Evolutionary conservation across 2,888 invertebrate species (phyloP), one percentile per base, ranked within the genome.

Genomic region (Pollenia angustigena): DNA sequence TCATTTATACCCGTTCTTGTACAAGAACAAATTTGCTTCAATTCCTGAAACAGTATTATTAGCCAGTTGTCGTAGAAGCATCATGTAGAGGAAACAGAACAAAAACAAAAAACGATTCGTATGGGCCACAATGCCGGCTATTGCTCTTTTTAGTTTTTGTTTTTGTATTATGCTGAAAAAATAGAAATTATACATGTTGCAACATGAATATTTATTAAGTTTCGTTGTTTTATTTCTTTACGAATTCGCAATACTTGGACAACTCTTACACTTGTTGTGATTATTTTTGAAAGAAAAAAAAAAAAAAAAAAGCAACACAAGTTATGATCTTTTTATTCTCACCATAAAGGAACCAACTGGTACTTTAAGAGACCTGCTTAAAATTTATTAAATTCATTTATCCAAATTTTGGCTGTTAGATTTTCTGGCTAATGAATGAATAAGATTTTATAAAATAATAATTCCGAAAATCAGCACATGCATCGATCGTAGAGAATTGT

Each of bases 111-210:
- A 6, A 6, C 71, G 54, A 62, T 80, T 69, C 42, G 58, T 68
- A 71, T 52, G 66, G 60, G 72, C 78, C 68, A 54, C 66, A 46
- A 69, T 79, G 79, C 75, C 82, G 80, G 86, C 82, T 86, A 80
- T 83, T 82, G 80, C 79, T 71, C 80, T 75, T 76, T 80, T 58
- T 48, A 12, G 46, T 42, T n/a, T 69, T 12, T 50, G 16, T 18
- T 42, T 23, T 44, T 56, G 58, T n/a, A 11, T 7, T 18, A 48
- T 16, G 16, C n/a, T 46, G 7, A 69, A 69, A 64, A 66, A 44
- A 52, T 40, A 32, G 56, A 46, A 54, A 50, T 81, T 52, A 23
- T 68, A 74, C 69, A 16, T 68, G 62, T 62, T 78, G 72, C 56
- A 66, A 79, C 54, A 66, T 69, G 60, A 60, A 79, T 79, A 72